Percentiles rank a stretch among this genome's conserved stretches.
phyloP scores from a whole-genome alignment of 2,113 vertebrate species.

The Triplophysa siluroides region DNA sequence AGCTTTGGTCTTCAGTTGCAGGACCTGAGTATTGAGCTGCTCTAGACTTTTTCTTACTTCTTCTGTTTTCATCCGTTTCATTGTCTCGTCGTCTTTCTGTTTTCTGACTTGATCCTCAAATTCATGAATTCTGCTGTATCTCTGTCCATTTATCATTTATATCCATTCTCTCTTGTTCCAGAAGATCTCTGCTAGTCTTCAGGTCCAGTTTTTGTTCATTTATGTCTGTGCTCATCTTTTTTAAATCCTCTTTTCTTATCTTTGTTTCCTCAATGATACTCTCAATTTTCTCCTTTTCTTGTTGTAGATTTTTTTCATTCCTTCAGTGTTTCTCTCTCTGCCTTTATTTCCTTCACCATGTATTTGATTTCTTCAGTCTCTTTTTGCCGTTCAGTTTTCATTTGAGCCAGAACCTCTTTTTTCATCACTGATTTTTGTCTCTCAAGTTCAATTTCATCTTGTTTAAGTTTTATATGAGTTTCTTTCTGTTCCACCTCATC shows the following conservation, averaged over 20 bases:
- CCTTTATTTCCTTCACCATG: neutral
- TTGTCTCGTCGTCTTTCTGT: neutral
- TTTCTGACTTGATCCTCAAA: neutral
- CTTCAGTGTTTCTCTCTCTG: neutral
- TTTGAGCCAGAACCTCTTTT: neutral
- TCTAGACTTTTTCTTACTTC: neutral
- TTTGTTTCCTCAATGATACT: neutral
- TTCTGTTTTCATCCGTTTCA: neutral
- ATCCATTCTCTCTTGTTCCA: neutral
- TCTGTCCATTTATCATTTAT: neutral
- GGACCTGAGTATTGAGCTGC: neutral
- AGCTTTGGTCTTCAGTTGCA: conserved; percentile 2
- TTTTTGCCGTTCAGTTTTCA: neutral
- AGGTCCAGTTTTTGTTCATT: neutral
- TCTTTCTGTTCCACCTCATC: neutral
- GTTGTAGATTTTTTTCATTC: neutral
- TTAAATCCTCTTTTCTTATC: neutral
- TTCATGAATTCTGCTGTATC: neutral
- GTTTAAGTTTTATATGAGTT: neutral
- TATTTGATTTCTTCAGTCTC: neutral
- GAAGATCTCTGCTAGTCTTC: neutral
- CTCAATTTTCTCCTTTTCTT: neutral
- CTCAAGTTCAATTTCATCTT: neutral
- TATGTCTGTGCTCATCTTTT: neutral
- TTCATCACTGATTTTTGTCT: neutral